These are phyloP conservation scores for Monopis laevigella DNA, from an alignment of 2,888 invertebrate genomes.

Conservation along the genomic window DNA sequence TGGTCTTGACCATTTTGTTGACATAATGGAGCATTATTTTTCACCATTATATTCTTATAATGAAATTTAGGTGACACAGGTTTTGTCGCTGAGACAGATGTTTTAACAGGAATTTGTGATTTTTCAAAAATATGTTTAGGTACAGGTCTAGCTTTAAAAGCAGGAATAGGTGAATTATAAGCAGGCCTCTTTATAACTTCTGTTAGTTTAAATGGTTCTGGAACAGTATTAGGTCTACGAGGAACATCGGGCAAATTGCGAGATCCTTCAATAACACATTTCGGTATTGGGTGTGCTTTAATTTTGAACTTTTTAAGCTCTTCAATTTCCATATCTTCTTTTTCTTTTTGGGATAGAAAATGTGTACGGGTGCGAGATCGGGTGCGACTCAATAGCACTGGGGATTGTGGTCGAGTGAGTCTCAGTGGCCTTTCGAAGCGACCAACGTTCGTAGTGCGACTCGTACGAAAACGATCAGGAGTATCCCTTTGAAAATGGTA, in stretches of 20 bases:
- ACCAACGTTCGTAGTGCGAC: slow-evolving; percentile 25
- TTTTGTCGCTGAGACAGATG: slow-evolving; percentile 31
- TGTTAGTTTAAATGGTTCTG: slow-evolving; percentile 73
- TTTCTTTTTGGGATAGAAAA: slow-evolving; percentile 66
- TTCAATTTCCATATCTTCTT: slow-evolving; percentile 70
- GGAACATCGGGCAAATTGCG: slow-evolving; percentile 54
- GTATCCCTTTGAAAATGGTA: slow-evolving; percentile 66
- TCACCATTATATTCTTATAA: slow-evolving; percentile 35
- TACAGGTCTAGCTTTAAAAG: slow-evolving; percentile 71
- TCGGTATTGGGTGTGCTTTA: slow-evolving; percentile 73
- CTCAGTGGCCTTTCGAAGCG: slow-evolving; percentile 27
- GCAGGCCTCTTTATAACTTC: slow-evolving; percentile 53
- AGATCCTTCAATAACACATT: slow-evolving; percentile 62
- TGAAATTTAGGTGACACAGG: slow-evolving; percentile 45
- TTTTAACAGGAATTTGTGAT: slow-evolving; percentile 43
- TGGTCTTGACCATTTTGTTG: slow-evolving; percentile 21
- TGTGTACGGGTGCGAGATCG: slow-evolving; percentile 59
- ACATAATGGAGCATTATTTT: slow-evolving; percentile 20
- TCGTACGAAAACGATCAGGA: slow-evolving; percentile 62
- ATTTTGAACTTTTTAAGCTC: slow-evolving; percentile 73
- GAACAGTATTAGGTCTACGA: slow-evolving; percentile 66
- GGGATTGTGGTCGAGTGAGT: slow-evolving; percentile 61
- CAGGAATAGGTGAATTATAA: slow-evolving; percentile 27
- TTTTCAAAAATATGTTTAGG: slow-evolving; percentile 64
- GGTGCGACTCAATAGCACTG: slow-evolving; percentile 58